Conservation (phyloP, 64 coral and sea anemone genomes). For the Actinia equina region DNA sequence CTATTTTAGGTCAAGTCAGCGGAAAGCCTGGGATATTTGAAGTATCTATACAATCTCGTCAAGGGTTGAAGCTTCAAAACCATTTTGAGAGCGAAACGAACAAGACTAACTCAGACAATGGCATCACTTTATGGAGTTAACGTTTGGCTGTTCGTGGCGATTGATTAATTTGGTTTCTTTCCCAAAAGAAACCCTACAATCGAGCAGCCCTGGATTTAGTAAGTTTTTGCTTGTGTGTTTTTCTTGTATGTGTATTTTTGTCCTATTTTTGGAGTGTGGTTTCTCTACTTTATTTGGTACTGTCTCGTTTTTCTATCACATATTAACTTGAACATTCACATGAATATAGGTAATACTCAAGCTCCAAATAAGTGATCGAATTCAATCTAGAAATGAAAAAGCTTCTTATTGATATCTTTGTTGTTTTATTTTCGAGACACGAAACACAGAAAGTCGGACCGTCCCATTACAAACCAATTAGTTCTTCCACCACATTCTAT, state of each 20-base stretch:
- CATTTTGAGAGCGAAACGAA: not conserved
- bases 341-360: too few relatives aligned
- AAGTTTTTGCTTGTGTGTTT: not conserved
- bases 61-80: not conserved
- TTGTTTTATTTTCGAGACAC: too few relatives aligned
- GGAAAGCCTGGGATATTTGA: not conserved
- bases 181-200: not conserved
- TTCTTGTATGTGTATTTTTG: not conserved
- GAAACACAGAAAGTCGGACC: too few relatives aligned
- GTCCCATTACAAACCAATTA: too few relatives aligned
- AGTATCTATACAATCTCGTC: not conserved
- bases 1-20: not conserved
- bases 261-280: not conserved
- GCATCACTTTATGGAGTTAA: not conserved
- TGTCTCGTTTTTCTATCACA: too few relatives aligned
- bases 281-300: too few relatives aligned
- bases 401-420: too few relatives aligned
- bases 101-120: constrained; percentile 8
- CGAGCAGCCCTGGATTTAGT: not conserved
- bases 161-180: not conserved
- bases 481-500: too few relatives aligned
- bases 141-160: not conserved
- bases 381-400: too few relatives aligned
- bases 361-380: too few relatives aligned
- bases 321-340: too few relatives aligned